Evolutionary conservation across 2,113 vertebrate species (phyloP).

Genomic region (Bucco capensis): DNA sequence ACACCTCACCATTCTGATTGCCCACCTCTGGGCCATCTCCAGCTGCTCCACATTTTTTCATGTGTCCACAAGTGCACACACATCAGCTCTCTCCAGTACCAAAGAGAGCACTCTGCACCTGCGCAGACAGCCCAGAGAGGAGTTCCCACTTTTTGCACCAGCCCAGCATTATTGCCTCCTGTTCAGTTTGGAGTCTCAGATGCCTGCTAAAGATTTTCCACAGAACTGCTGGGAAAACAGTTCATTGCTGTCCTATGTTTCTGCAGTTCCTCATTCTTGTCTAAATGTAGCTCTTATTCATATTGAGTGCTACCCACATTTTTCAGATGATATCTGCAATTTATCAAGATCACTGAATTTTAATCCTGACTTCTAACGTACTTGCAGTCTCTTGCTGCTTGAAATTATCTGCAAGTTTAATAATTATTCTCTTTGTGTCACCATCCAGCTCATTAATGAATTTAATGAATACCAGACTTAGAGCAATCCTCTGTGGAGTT

Average conservation of each 20-base stretch:
- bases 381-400: neutral
- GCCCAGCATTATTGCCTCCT: neutral
- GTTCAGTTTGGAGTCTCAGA: neutral
- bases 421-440: slow-evolving; percentile 3
- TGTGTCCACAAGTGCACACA: neutral
- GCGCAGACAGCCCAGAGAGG: neutral
- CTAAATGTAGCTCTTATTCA: neutral
- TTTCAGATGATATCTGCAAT: neutral
- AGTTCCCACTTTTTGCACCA: neutral
- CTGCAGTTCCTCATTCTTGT: neutral
- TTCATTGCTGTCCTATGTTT: neutral
- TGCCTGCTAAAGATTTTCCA: neutral
- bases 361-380: neutral
- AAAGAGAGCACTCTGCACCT: neutral
- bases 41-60: neutral
- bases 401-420: slow-evolving; percentile 26
- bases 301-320: neutral
- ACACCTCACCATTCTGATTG: neutral
- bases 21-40: neutral
- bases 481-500: neutral
- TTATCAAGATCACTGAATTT: neutral
- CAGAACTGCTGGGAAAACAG: neutral
- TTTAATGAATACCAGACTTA: neutral
- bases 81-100: neutral
- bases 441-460: neutral